These are phyloP conservation scores for Papilio dardanus DNA, from an alignment of 1,140 invertebrate species.

Conservation along the genomic window DNA sequence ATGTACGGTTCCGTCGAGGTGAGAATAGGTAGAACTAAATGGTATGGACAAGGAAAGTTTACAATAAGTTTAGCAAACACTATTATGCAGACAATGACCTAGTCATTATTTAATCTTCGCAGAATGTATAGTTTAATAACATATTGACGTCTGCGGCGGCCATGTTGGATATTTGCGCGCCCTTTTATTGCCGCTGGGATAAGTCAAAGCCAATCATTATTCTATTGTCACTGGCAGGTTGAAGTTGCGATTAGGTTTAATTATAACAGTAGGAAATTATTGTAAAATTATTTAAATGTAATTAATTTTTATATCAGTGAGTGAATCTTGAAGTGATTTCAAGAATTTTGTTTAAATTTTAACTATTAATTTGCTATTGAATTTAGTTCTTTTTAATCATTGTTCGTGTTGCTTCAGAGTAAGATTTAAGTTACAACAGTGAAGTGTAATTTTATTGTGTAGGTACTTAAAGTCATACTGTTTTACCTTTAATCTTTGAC, in stretches of 20 bases:
- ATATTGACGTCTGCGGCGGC: conserved; percentile 26
- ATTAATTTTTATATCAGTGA: neutral
- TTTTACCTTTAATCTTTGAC: neutral
- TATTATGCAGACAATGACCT: conserved; percentile 30
- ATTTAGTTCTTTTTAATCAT: neutral
- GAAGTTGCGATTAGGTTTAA: neutral
- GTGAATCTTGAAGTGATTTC: neutral
- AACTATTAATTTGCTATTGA: neutral
- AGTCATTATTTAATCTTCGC: conserved; percentile 41
- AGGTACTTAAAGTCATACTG: neutral
- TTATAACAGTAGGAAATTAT: neutral
- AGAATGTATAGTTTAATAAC: conserved; percentile 39
- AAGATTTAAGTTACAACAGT: neutral
- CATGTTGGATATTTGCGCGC: conserved; percentile 38
- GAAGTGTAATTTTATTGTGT: neutral
- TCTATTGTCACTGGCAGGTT: conserved; percentile 2
- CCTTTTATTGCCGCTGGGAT: conserved; percentile 21
- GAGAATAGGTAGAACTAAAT: neutral
- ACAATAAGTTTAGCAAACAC: conserved; percentile 31
- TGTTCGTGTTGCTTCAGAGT: neutral
- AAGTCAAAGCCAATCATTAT: conserved; percentile 25
- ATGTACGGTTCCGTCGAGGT: neutral
- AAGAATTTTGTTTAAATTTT: neutral
- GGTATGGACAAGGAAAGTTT: conserved; percentile 27
- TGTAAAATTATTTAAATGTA: neutral